Conservation (phyloP, 1,140 invertebrate genomes). For the Mercenaria mercenaria region DNA sequence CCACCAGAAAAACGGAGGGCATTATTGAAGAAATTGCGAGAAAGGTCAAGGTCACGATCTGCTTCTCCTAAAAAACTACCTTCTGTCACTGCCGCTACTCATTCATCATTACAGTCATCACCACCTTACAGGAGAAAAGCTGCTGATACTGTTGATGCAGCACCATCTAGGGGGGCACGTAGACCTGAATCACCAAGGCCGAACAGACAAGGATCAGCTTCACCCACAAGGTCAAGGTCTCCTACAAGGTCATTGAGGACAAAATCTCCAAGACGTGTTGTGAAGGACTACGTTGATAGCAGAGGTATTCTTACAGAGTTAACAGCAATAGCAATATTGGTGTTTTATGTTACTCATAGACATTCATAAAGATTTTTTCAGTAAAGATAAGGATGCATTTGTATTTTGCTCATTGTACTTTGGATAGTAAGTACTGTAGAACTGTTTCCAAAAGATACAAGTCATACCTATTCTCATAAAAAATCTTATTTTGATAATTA, state of each 20-base stretch:
- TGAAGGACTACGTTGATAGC: constrained; percentile 36
- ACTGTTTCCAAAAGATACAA: too few relatives aligned
- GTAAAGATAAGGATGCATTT: too few relatives aligned
- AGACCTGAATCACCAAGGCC: constrained; percentile 20
- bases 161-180: not conserved
- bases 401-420: too few relatives aligned
- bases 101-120: constrained; percentile 14
- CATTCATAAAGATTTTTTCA: too few relatives aligned
- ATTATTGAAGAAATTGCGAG: constrained; percentile 55
- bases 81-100: constrained; percentile 18
- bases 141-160: constrained; percentile 13
- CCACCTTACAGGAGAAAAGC: constrained; percentile 14
- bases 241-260: constrained; percentile 60
- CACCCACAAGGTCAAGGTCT: constrained; percentile 61
- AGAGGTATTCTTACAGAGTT: constrained; percentile 53
- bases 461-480: too few relatives aligned
- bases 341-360: too few relatives aligned
- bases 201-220: constrained; percentile 5
- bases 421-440: too few relatives aligned
- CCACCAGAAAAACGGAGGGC: constrained; percentile 76
- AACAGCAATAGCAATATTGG: too few relatives aligned
- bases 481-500: too few relatives aligned
- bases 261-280: constrained; percentile 61
- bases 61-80: constrained; percentile 52
- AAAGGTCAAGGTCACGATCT: constrained; percentile 72